Base-by-base conservation (phyloP, 2,888 invertebrate genomes). In the Tinea trinotella region DNA sequence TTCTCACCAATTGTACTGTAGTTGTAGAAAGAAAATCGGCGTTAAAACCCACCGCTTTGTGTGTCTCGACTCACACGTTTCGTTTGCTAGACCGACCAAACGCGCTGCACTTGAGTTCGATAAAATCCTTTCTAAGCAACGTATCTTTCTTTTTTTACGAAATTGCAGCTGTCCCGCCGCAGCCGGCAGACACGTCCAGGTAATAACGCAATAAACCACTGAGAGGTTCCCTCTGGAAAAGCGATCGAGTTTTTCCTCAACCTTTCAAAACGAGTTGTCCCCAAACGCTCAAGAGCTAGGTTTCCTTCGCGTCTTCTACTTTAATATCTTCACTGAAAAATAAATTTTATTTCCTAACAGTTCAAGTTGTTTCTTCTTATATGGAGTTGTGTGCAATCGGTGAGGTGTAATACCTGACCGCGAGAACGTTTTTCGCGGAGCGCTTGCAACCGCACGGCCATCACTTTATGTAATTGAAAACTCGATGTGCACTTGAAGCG, bases 191-290 rank as follows among this genome's bases (percentile, higher is more conserved):
- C 82, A 80, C 81, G 83, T 84, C 78, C 83, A 85, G 84, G 85
- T 85, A 84, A 85, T 85, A 85, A 85, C 83, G 80, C 83, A 83
- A 85, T 85, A 85, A 84, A 84, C 82, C 82, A 83, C 81, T 79
- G 81, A 80, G 83, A 79, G 82, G 76, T 78, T 82, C 78, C 78
- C 76, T 72, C 78, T 77, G 76, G 81, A 82, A 82, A 82, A 83
- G 76, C 82, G 82, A 83, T 84, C 82, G 82, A 82, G 79, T 83
- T 83, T 85, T 82, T 75, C 75, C 75, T 76, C 77, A 77, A 75
- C 76, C 80, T 77, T 77, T 74, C 76, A 75, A 78, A 77, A 80
- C 76, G 75, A 79, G 79, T 78, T 75, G 76, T 76, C 73, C 66
- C 64, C 68, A 18, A 22, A 20, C 24, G 50, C 24, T 50, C 12